Percentiles rank a stretch among this genome's conserved stretches.
These are phyloP conservation scores for Yoshiicerus persimilis DNA, from an alignment of 1,140 invertebrate genomes.

Conservation along the genomic window DNA sequence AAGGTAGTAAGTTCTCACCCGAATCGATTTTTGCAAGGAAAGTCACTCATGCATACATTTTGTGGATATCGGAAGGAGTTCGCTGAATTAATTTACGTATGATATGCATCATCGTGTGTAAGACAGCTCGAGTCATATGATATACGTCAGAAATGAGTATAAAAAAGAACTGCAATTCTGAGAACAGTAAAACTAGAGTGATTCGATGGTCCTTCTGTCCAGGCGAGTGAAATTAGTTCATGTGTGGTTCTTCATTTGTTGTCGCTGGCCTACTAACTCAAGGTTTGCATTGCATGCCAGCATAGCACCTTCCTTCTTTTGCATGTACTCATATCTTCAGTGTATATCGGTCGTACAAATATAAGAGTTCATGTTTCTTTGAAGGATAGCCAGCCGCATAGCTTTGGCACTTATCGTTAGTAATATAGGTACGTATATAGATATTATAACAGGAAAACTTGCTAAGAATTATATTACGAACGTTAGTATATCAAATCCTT, in stretches of 20 bases:
- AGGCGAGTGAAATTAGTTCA: conserved; percentile 7
- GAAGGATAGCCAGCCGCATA: background rate
- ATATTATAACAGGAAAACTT: too few relatives aligned
- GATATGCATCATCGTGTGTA: background rate
- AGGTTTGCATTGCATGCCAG: conserved; percentile 8
- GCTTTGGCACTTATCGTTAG: background rate
- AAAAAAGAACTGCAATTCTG: background rate
- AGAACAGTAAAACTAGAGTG: background rate
- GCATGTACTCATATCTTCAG: background rate
- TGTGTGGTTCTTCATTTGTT: conserved; percentile 9
- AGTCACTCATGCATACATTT: background rate
- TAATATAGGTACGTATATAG: too few relatives aligned
- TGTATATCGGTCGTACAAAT: background rate
- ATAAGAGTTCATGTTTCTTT: background rate
- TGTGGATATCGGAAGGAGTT: background rate
- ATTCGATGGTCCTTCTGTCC: conserved; percentile 3
- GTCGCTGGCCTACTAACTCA: conserved; percentile 21
- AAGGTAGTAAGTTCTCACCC: background rate
- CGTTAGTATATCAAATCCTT: background rate
- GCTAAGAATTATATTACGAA: too few relatives aligned
- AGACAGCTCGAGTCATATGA: background rate
- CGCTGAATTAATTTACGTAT: background rate
- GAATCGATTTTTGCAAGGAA: conserved; percentile 5
- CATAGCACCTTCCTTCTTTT: background rate
- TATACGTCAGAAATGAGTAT: background rate